Percentiles rank a stretch among this genome's conserved stretches.
Evolutionary conservation across 2,888 invertebrate genomes (phyloP).

Genomic region (Diachrysia chrysitis): DNA sequence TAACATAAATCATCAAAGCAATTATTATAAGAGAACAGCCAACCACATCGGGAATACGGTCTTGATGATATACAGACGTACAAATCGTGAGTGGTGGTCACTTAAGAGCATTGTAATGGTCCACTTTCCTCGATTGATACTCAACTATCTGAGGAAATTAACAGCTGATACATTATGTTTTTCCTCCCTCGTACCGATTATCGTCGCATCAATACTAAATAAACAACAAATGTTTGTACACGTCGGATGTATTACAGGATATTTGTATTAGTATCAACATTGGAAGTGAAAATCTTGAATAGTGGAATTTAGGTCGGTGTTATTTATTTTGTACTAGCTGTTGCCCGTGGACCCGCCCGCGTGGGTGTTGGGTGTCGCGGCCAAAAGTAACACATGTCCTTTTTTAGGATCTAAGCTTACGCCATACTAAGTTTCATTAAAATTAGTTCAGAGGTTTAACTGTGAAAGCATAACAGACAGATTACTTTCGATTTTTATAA

Average conservation of each 20-base stretch:
- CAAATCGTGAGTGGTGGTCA: constrained; percentile 28
- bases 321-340: neutral
- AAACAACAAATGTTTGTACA: neutral
- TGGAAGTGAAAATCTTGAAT: constrained; percentile 4
- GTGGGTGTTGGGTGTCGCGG: too few species aligned
- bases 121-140: constrained; percentile 41
- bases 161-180: constrained; percentile 30
- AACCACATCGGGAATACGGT: neutral
- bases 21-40: neutral
- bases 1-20: constrained; percentile 1
- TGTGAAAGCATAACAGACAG: too few species aligned
- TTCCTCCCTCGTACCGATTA: constrained; percentile 9
- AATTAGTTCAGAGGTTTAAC: too few species aligned
- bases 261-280: constrained; percentile 3
- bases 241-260: neutral
- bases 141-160: constrained; percentile 30
- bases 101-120: constrained; percentile 24
- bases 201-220: constrained; percentile 6
- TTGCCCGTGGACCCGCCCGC: too few species aligned
- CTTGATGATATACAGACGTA: constrained; percentile 1
- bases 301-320: neutral
- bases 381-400: too few species aligned
- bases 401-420: too few species aligned
- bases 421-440: too few species aligned
- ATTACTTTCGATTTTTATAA: too few species aligned